These are phyloP conservation scores for Drosophila oshimai DNA, from an alignment of 1,140 invertebrate species.

Conservation along the genomic window DNA sequence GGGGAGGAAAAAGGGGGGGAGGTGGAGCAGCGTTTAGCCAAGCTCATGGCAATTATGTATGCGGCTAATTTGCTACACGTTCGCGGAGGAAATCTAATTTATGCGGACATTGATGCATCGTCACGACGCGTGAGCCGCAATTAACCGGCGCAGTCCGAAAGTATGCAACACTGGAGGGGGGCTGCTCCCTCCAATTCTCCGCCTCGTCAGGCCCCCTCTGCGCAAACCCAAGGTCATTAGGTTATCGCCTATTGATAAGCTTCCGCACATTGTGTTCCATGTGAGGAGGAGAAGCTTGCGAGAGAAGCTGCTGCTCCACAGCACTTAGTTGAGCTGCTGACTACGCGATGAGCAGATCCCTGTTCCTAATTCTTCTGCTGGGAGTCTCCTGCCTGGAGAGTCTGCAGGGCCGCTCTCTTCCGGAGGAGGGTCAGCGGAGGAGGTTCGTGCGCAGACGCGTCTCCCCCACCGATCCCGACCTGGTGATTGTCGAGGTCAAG, in stretches of 20 bases:
- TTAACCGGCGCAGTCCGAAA: conserved; percentile 10
- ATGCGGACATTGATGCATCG: conserved; percentile 48
- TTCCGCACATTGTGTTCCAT: background rate
- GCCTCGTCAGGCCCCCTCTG: no score
- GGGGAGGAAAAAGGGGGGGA: background rate
- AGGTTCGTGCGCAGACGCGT: conserved; percentile 19
- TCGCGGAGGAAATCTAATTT: conserved; percentile 21
- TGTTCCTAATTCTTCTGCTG: background rate
- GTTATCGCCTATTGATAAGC: conserved; percentile 39
- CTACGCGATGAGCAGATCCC: conserved; percentile 36
- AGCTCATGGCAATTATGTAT: conserved; percentile 44
- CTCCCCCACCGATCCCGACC: conserved; percentile 3
- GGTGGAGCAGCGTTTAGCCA: background rate
- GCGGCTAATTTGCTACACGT: conserved; percentile 36
- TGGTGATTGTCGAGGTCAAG: conserved; percentile 44
- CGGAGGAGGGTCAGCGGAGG: conserved; percentile 5
- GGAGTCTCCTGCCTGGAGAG: background rate
- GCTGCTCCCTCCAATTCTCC: background rate
- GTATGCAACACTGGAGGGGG: conserved; percentile 16
- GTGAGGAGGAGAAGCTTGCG: background rate
- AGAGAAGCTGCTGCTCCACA: background rate
- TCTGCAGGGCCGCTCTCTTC: conserved; percentile 6
- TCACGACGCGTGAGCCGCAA: conserved; percentile 9
- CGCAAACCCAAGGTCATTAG: conserved; percentile 12
- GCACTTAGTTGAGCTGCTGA: conserved; percentile 3